Conservation (phyloP, 37 sponge, comb jelly and placozoan species). For the Agelas oroides region DNA sequence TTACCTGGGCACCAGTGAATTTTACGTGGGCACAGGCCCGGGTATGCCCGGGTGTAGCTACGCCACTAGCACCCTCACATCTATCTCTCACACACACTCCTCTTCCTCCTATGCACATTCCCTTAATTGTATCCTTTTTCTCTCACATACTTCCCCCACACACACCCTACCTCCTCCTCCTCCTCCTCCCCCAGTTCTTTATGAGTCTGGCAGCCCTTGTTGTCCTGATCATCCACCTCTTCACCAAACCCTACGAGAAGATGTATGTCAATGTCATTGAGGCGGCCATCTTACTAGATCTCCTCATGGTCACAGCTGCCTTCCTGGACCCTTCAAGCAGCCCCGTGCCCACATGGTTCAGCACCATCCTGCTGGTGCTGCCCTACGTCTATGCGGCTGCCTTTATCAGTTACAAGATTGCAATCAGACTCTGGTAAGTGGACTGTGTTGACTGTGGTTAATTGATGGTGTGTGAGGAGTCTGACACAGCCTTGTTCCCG, state of each 20-base stretch:
- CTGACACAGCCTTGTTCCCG: no score
- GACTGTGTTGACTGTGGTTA: no score
- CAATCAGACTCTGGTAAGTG: slow-evolving; percentile 4
- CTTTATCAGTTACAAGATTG: slow-evolving; percentile 28
- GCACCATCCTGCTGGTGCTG: slow-evolving; percentile 56
- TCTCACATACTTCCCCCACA: no score
- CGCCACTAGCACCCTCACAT: no score
- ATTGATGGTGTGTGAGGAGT: no score
- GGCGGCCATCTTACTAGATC: slow-evolving; percentile 64
- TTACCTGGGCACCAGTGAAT: no score
- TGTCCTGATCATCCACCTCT: slow-evolving; percentile 64
- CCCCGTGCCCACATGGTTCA: slow-evolving; percentile 50
- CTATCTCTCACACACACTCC: no score
- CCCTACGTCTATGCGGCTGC: slow-evolving; percentile 58
- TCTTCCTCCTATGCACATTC: no score
- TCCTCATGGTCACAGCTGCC: slow-evolving; percentile 70
- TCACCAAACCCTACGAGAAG: slow-evolving; percentile 76
- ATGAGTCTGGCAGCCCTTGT: slow-evolving; percentile 65
- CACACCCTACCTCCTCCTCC: no score
- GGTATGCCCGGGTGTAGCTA: no score
- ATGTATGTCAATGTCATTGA: slow-evolving; percentile 70
- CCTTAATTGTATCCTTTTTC: no score
- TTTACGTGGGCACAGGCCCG: no score
- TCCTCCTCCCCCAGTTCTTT: slow-evolving; percentile 35
- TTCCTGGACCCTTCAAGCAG: slow-evolving; percentile 61